Base-by-base conservation (phyloP, 2,888 invertebrate species). In the Callyntrura guangdongensis region DNA sequence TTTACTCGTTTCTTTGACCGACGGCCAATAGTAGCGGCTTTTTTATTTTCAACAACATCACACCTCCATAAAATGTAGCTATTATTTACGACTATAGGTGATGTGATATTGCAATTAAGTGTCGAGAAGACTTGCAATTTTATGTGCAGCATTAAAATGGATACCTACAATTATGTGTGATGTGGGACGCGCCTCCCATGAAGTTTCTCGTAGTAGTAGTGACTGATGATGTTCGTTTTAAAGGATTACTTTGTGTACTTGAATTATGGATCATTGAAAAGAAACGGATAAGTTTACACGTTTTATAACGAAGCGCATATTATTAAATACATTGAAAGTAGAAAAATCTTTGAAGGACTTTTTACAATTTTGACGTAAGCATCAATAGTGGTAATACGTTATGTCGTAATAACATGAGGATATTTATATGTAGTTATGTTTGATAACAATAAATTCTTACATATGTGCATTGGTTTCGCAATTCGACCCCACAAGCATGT, bases 41-140 rank as follows among this genome's bases (percentile, higher is more conserved):
- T 59, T 79, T 53, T 27, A 56, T 25, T 47, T 61, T 61, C 17
- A 72, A 27, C 61, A 59, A 45, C 85, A 86, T 74, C 59, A 67
- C 83, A 84, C 56, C 79, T 79, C 36, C 27, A 79, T 79, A 79
- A 56, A 56, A 79, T 56, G 56, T 79, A 79, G 56, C 56, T 79
- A 79, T 79, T 79, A 79, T 79, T 79, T 79, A 79, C 22, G 79
- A 56, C n/a, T 56, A 56, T 59, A 27, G 27, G 79, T 79, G 56
- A 25, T 77, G 77, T 25, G 25, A 53, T 77, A 49, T 53, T n/a
- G 53, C n/a, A 79, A 79, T 36, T 36, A 36, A 79, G 79, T 79
- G 79, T 79, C 27, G 79, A 53, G 79, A 79, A 79, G 79, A 79
- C 56, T 79, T 79, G 79, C 79, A 56, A 59, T 56, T 53, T 27